Evolutionary conservation across 1,140 invertebrate species (phyloP).

Genomic region (Diachasmimorpha longicaudata): DNA sequence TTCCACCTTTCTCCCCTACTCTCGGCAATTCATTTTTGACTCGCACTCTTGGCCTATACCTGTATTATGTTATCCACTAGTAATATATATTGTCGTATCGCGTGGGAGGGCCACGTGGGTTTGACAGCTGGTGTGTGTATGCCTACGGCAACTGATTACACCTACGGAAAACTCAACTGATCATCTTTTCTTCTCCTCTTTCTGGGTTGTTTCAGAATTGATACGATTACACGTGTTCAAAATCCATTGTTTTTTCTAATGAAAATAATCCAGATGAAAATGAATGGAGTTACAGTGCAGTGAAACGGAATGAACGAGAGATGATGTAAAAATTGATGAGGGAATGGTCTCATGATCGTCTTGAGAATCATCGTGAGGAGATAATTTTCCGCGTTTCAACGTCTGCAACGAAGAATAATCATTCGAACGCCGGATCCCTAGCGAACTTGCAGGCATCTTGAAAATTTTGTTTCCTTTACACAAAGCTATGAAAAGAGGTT

Average conservation of each 20-base stretch:
- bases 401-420: too few relatives aligned
- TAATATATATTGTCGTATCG: conserved; percentile 21
- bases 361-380: too few relatives aligned
- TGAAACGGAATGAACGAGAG: too few relatives aligned
- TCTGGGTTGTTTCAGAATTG: not conserved
- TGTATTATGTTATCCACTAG: conserved; percentile 11
- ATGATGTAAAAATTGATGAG: too few relatives aligned
- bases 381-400: too few relatives aligned
- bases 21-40: conserved; percentile 1
- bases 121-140: conserved; percentile 51
- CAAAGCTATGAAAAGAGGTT: too few relatives aligned
- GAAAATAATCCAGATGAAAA: not conserved
- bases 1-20: not conserved
- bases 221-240: conserved; percentile 25
- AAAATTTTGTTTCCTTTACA: too few relatives aligned
- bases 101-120: conserved; percentile 61
- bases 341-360: too few relatives aligned
- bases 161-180: not conserved
- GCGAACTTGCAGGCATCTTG: too few relatives aligned
- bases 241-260: not conserved
- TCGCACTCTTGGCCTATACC: conserved; percentile 10
- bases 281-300: not conserved
- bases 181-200: not conserved
- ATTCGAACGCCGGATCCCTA: too few relatives aligned
- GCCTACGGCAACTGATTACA: conserved; percentile 57